A percentile compares a stretch with the other conserved stretches of the same genome.
Conservation (phyloP, 2,797 vertebrate species). For the Sphenopsis melanotis region DNA sequence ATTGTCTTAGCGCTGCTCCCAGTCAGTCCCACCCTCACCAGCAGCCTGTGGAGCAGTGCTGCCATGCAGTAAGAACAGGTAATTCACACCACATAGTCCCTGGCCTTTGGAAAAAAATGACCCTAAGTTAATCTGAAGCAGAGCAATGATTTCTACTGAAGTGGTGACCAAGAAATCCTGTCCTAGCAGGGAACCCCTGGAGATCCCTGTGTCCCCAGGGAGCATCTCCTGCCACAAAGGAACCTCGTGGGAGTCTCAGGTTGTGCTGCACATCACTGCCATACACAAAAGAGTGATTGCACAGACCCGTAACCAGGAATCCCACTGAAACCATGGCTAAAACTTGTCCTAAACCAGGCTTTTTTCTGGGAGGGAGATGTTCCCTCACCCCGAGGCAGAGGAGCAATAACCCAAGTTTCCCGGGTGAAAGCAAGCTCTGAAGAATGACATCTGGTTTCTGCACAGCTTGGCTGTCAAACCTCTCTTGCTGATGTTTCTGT, state of each 20-base stretch:
- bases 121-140: not conserved
- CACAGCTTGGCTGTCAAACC: conserved; percentile 46
- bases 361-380: not conserved
- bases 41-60: not conserved
- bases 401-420: not conserved
- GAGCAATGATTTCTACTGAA: not conserved
- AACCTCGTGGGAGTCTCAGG: accelerated
- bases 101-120: not conserved
- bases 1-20: accelerated
- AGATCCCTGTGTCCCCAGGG: not conserved
- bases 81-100: not conserved
- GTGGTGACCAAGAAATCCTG: not conserved
- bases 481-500: conserved; percentile 34
- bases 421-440: not conserved
- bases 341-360: not conserved
- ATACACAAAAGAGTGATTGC: accelerated
- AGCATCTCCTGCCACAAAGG: not conserved
- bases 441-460: conserved; percentile 44
- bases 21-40: not conserved
- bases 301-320: not conserved
- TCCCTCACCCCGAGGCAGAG: not conserved
- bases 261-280: not conserved
- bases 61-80: not conserved
- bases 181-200: not conserved
- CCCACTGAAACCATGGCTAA: not conserved